A percentile compares a stretch with the other conserved stretches of the same genome.
Conservation (phyloP, 1,140 invertebrate species). For the Orchesella cincta region DNA sequence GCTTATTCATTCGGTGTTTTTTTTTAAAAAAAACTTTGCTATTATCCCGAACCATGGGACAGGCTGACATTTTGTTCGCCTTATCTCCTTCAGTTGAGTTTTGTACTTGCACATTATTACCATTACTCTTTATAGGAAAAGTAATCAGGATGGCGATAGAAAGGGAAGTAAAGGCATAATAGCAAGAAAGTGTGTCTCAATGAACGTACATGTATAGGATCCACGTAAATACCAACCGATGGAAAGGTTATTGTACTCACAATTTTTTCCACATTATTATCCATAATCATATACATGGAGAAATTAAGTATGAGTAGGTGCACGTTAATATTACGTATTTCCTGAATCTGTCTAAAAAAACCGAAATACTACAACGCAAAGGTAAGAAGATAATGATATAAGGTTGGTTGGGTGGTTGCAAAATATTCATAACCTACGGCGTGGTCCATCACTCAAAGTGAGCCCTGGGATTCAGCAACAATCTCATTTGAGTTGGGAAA, state of each 20-base stretch:
- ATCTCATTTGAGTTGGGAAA: no score
- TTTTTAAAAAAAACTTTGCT: slow-evolving; percentile 7
- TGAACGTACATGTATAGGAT: not conserved
- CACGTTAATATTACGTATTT: not conserved
- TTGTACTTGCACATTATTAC: not conserved
- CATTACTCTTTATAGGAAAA: not conserved
- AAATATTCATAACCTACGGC: no score
- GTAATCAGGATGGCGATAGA: slow-evolving; percentile 1
- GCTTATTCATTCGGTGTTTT: not conserved
- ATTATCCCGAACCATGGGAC: slow-evolving; percentile 1
- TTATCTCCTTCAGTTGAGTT: not conserved
- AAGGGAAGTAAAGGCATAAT: not conserved
- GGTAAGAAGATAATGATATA: no score
- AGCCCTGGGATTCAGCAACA: no score
- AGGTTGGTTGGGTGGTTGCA: no score
- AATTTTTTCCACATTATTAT: not conserved
- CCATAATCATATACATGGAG: not conserved
- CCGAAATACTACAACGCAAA: no score
- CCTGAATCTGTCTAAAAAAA: no score
- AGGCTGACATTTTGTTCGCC: slow-evolving; percentile 15
- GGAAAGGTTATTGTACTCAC: slow-evolving; percentile 11
- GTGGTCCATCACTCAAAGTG: no score
- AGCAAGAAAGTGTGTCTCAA: not conserved
- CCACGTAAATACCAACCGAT: not conserved
- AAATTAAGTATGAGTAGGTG: not conserved